These are phyloP conservation scores for Nannospalax galili DNA, from an alignment of 2,113 vertebrate genomes.

Conservation along the genomic window DNA sequence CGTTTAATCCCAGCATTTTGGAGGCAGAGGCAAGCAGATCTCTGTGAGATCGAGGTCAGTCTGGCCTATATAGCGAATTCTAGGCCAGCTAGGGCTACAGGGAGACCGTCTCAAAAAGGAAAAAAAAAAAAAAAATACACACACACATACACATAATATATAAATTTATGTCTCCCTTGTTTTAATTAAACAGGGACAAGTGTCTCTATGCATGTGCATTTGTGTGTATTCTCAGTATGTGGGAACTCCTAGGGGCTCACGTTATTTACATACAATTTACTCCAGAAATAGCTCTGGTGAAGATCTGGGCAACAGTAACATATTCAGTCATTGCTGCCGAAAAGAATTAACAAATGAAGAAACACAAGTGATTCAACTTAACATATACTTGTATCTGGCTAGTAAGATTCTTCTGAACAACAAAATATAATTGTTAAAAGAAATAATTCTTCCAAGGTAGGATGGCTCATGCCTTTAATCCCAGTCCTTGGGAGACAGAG, in stretches of 20 bases:
- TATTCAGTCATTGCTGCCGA: not conserved
- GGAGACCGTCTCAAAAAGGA: too few species aligned
- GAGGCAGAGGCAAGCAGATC: too few species aligned
- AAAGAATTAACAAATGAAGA: slow-evolving; percentile 31
- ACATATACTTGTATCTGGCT: not conserved
- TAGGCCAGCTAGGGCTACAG: too few species aligned
- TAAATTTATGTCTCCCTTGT: not conserved
- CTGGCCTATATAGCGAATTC: too few species aligned
- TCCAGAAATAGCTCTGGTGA: not conserved
- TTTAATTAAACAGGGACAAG: slow-evolving; percentile 24
- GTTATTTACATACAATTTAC: not conserved
- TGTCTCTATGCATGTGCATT: not conserved
- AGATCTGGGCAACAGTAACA: not conserved
- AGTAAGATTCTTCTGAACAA: slow-evolving; percentile 12
- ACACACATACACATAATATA: too few species aligned
- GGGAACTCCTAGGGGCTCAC: not conserved
- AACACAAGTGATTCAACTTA: not conserved
- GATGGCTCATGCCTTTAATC: not conserved
- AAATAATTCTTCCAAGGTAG: not conserved
- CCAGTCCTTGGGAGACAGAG: not conserved
- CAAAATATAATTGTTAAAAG: not conserved
- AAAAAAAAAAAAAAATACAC: too few species aligned
- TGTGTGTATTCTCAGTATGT: not conserved
- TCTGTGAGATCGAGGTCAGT: too few species aligned
- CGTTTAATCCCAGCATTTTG: too few species aligned